phyloP scores from a whole-genome alignment of 2,888 invertebrate genomes.

The Hemaris fuciformis region DNA sequence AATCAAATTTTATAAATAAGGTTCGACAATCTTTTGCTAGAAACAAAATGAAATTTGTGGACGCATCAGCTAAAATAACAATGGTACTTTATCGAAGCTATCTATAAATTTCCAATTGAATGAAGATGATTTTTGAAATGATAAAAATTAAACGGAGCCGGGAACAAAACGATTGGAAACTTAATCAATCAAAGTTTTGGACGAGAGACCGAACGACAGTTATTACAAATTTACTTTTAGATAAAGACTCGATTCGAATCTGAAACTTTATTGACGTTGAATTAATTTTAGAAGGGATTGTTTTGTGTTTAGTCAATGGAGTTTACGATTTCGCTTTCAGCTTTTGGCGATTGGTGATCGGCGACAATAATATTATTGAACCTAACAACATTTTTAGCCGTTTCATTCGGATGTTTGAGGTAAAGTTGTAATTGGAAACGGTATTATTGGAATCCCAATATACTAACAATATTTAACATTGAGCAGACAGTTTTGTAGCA shows the following conservation, averaged over 20 bases:
- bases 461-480: too few species aligned
- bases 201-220: background rate
- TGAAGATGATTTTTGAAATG: background rate
- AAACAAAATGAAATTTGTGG: background rate
- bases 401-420: background rate
- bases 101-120: background rate
- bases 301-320: background rate
- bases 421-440: too few species aligned
- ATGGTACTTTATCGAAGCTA: background rate
- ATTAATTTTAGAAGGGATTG: background rate
- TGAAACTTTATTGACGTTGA: background rate
- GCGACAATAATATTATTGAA: background rate
- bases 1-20: too few species aligned
- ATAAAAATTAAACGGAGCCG: slow-evolving; percentile 9
- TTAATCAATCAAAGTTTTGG: slow-evolving; percentile 17
- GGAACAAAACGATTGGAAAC: slow-evolving; percentile 13
- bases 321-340: background rate
- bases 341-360: too few species aligned
- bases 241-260: slow-evolving; percentile 11
- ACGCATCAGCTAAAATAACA: background rate
- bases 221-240: slow-evolving; percentile 13
- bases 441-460: too few species aligned
- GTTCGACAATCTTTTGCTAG: too few species aligned
- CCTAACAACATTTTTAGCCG: too few species aligned
- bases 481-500: too few species aligned